Conservation (phyloP, 2,888 invertebrate genomes). For the Scrobipalpa atriplicella region DNA sequence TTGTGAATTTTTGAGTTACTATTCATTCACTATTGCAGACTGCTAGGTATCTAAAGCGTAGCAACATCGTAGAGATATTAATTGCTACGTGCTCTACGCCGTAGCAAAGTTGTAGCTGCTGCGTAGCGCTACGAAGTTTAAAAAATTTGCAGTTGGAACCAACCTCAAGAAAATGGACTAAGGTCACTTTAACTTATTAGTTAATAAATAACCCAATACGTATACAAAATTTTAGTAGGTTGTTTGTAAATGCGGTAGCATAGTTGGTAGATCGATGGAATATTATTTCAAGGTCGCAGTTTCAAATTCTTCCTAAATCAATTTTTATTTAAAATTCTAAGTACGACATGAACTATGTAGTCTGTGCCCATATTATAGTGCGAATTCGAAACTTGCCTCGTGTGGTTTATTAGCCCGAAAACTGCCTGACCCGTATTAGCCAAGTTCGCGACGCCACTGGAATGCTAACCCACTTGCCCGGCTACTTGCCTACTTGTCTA, state of each 20-base stretch:
- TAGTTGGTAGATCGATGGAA: too few relatives aligned
- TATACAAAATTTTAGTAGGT: too few relatives aligned
- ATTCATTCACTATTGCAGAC: not conserved
- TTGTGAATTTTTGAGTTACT: too few relatives aligned
- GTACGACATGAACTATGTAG: not conserved
- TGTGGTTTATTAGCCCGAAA: constrained; percentile 38
- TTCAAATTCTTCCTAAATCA: too few relatives aligned
- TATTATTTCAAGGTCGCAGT: too few relatives aligned
- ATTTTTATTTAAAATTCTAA: too few relatives aligned
- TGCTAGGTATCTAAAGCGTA: not conserved
- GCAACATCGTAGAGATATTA: not conserved
- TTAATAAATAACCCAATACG: too few relatives aligned
- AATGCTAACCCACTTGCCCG: constrained; percentile 44
- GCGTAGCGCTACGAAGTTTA: not conserved
- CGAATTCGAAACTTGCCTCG: constrained; percentile 31
- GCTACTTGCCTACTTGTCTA: not conserved
- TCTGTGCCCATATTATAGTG: not conserved
- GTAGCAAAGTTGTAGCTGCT: not conserved
- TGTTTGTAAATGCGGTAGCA: too few relatives aligned
- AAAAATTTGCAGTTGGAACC: too few relatives aligned
- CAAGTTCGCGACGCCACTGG: constrained; percentile 41
- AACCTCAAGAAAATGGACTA: too few relatives aligned
- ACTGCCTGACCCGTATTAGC: constrained; percentile 44
- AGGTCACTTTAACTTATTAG: too few relatives aligned
- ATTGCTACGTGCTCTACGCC: not conserved